Evolutionary conservation across 2,888 invertebrate genomes (phyloP).

Genomic region (Epirrhoe alternata): DNA sequence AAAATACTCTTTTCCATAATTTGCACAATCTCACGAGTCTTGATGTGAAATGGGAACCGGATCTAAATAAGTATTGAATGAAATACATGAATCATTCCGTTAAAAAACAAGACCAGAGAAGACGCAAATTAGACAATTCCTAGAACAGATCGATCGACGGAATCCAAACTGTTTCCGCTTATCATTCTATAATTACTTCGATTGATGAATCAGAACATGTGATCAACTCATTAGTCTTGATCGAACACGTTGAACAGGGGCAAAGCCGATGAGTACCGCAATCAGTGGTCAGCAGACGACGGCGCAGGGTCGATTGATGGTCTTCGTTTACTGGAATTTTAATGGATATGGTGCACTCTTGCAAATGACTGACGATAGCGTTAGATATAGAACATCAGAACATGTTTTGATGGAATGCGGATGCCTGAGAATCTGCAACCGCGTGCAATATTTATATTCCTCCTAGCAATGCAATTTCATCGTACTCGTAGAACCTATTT

Average conservation of each 20-base stretch:
- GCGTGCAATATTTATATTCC: constrained; percentile 52
- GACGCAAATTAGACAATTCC: constrained; percentile 51
- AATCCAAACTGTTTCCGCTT: constrained; percentile 59
- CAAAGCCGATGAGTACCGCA: constrained; percentile 38
- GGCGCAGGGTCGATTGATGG: constrained; percentile 57
- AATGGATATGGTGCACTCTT: constrained; percentile 75
- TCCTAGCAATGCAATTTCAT: constrained; percentile 37
- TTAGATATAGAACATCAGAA: constrained; percentile 74
- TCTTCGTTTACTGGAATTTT: constrained; percentile 73
- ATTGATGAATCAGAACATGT: constrained; percentile 60
- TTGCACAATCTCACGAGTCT: neutral
- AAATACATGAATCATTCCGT: constrained; percentile 41
- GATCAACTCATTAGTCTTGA: constrained; percentile 59
- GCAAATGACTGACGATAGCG: constrained; percentile 70
- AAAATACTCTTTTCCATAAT: neutral
- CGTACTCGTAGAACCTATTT: neutral
- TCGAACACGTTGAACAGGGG: constrained; percentile 55
- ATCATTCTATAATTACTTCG: constrained; percentile 51
- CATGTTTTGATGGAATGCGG: constrained; percentile 79
- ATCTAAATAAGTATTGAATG: constrained; percentile 39
- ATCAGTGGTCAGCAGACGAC: constrained; percentile 54
- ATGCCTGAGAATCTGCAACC: constrained; percentile 70
- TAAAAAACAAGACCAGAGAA: constrained; percentile 46
- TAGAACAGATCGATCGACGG: constrained; percentile 48
- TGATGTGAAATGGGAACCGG: constrained; percentile 27